Percentiles rank a stretch among this genome's conserved stretches.
phyloP scores from a whole-genome alignment of 2,888 invertebrate genomes.

The Cerceris ruficornis region DNA sequence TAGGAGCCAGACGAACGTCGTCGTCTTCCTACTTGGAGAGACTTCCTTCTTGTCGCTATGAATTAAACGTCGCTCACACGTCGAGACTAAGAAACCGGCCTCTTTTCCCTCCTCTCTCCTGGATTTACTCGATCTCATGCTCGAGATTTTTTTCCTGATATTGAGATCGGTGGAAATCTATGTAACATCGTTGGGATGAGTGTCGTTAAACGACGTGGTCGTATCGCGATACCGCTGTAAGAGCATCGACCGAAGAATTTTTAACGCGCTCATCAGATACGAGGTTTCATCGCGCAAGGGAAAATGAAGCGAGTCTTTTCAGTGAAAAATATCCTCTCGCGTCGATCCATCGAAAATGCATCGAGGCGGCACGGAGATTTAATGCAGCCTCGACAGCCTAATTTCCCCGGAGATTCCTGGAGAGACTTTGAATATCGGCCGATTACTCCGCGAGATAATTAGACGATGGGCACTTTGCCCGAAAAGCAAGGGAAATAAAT shows the following conservation, averaged over 20 bases:
- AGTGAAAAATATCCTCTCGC: too few relatives aligned
- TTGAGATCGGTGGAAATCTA: too few relatives aligned
- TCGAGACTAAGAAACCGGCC: slow-evolving; percentile 33
- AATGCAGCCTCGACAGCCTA: slow-evolving; percentile 25
- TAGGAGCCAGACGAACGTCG: slow-evolving; percentile 27
- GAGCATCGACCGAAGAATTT: too few relatives aligned
- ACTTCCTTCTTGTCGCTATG: slow-evolving; percentile 44
- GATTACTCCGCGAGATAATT: slow-evolving; percentile 39
- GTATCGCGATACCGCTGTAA: too few relatives aligned
- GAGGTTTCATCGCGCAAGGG: too few relatives aligned
- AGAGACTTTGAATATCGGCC: slow-evolving; percentile 16
- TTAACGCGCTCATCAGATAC: too few relatives aligned
- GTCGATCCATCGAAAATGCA: slow-evolving; percentile 18
- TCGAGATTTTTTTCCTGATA: too few relatives aligned
- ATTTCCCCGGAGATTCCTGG: slow-evolving; percentile 31
- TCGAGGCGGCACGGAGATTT: slow-evolving; percentile 32
- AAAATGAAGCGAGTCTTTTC: too few relatives aligned
- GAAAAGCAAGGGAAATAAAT: slow-evolving; percentile 9
- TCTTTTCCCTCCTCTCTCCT: slow-evolving; percentile 5
- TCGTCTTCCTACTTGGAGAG: slow-evolving; percentile 35
- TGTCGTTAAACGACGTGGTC: too few relatives aligned
- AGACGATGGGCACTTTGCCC: slow-evolving; percentile 22
- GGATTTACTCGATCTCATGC: too few relatives aligned
- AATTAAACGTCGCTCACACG: slow-evolving; percentile 56
- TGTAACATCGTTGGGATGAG: too few relatives aligned